phyloP scores from a whole-genome alignment of 2,113 vertebrate species.

The Anas platyrhynchos region DNA sequence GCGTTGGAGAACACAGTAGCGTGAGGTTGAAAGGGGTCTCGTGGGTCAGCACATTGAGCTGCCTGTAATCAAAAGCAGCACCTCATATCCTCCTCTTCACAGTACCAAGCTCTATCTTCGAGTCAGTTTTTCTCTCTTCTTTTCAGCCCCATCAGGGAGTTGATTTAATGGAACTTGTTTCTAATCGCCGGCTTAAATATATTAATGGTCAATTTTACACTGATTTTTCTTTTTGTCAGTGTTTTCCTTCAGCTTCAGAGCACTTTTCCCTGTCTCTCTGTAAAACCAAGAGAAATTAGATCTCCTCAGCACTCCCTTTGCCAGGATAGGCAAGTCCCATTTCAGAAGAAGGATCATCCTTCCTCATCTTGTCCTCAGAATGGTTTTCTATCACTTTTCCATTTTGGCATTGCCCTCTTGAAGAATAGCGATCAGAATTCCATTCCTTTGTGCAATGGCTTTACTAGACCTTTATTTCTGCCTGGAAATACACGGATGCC shows the following conservation, averaged over 20 bases:
- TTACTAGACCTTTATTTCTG: background rate
- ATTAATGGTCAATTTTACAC: background rate
- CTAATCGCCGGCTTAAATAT: slow-evolving; percentile 21
- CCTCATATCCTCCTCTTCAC: background rate
- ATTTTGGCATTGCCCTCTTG: background rate
- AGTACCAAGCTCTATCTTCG: background rate
- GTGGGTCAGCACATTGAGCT: background rate
- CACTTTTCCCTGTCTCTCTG: background rate
- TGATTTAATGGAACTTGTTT: background rate
- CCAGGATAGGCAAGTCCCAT: background rate
- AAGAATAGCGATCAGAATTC: background rate
- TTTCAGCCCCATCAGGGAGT: background rate
- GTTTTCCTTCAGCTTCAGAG: background rate
- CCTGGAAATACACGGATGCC: background rate
- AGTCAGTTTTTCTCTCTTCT: background rate
- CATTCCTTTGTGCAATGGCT: background rate
- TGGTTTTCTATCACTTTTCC: background rate
- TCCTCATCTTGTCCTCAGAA: background rate
- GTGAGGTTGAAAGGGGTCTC: background rate
- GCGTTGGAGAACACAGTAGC: background rate
- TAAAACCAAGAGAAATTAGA: background rate
- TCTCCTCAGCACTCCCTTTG: background rate
- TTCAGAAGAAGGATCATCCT: background rate
- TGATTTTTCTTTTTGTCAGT: background rate
- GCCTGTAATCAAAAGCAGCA: background rate